phyloP scores from a whole-genome alignment of 2,113 vertebrate species.

The Brevimyrus niger region DNA sequence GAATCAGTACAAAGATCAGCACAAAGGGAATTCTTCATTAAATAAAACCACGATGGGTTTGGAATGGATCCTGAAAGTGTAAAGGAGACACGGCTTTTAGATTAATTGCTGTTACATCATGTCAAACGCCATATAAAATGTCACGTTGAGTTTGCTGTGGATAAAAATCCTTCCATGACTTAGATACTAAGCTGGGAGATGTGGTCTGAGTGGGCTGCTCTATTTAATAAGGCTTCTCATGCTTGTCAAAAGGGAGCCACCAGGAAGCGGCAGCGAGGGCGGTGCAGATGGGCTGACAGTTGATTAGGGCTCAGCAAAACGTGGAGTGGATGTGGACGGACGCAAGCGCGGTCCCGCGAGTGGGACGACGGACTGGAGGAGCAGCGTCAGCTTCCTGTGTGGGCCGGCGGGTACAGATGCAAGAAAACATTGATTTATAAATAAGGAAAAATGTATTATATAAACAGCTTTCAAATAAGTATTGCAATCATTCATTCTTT shows the following conservation, averaged over 20 bases:
- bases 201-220: neutral
- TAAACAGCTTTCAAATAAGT: neutral
- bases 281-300: neutral
- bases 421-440: neutral
- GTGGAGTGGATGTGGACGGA: neutral
- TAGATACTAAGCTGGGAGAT: neutral
- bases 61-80: neutral
- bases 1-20: neutral
- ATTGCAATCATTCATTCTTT: neutral
- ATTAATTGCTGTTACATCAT: neutral
- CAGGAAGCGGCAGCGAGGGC: neutral
- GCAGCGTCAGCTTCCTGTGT: neutral
- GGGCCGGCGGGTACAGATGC: neutral
- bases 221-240: neutral
- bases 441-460: neutral
- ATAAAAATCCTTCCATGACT: neutral
- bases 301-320: neutral
- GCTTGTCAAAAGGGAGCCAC: neutral
- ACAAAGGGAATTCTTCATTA: neutral
- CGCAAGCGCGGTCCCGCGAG: neutral
- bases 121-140: neutral
- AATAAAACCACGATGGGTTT: neutral
- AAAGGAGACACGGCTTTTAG: neutral
- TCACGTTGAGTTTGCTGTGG: neutral
- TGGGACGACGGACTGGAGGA: neutral